Evolutionary conservation across 2,797 vertebrate genomes (phyloP).

Genomic region (Euthynnus affinis): DNA sequence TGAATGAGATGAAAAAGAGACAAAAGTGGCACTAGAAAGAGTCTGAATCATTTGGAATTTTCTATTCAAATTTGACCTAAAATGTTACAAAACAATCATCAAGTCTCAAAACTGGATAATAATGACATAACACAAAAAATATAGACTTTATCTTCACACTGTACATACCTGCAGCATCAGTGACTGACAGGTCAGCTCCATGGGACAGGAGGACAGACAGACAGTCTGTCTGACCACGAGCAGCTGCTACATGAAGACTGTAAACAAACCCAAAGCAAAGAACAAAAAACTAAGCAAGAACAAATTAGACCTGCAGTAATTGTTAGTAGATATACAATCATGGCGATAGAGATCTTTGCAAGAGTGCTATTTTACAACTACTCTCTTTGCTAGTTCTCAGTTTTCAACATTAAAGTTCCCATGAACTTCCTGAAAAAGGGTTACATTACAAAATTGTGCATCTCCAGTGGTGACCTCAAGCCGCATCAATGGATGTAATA

Average conservation of each 20-base stretch:
- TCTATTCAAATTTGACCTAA: not conserved
- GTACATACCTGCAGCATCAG: conserved; percentile 90
- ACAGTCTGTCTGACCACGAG: conserved; percentile 92
- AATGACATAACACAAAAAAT: not conserved
- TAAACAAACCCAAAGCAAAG: conserved; percentile 19
- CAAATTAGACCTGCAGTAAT: not conserved
- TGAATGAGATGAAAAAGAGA: not conserved
- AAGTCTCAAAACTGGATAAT: not conserved
- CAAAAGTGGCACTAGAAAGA: not conserved
- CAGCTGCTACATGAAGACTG: conserved; percentile 94
- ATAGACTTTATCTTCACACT: not conserved
- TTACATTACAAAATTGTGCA: not conserved
- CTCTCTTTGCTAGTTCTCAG: not conserved
- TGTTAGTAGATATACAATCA: not conserved
- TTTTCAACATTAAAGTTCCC: not conserved
- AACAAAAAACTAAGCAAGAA: conserved; percentile 9
- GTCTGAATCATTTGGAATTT: not conserved
- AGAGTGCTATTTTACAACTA: not conserved
- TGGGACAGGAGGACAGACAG: conserved; percentile 92
- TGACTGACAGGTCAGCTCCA: conserved; percentile 90
- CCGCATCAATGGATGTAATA: not conserved
- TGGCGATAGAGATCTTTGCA: not conserved
- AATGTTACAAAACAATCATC: not conserved
- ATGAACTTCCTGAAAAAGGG: not conserved
- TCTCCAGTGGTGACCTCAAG: not conserved